These are phyloP conservation scores for Acanthornis magna DNA, from an alignment of 2,797 vertebrate genomes.

Conservation along the genomic window DNA sequence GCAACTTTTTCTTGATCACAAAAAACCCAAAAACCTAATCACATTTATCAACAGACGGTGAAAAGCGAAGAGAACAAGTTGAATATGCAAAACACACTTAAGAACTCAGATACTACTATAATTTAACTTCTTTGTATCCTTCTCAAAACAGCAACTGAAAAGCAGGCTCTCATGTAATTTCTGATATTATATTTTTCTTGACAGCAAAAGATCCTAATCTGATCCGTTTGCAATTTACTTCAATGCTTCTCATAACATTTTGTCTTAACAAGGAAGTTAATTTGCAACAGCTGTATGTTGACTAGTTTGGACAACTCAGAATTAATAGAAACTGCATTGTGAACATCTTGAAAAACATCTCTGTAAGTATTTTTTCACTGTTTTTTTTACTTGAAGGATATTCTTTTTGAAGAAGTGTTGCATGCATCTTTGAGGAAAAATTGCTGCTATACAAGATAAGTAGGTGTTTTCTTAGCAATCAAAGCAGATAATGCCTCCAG, in stretches of 20 bases:
- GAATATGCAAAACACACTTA: background rate
- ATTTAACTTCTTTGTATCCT: background rate
- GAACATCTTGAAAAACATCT: background rate
- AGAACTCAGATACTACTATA: background rate
- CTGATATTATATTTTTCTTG: background rate
- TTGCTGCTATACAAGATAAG: background rate
- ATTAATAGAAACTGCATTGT: background rate
- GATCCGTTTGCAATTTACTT: slow-evolving; percentile 3
- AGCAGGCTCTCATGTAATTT: background rate
- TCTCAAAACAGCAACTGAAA: slow-evolving; percentile 8
- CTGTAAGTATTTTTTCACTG: background rate
- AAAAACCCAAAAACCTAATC: background rate
- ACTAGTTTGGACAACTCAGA: background rate
- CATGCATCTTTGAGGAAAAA: background rate
- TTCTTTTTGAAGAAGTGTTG: background rate
- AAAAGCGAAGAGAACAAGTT: background rate
- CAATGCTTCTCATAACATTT: background rate
- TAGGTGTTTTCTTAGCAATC: background rate
- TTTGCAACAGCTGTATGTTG: slow-evolving; percentile 37
- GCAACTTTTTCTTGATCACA: background rate
- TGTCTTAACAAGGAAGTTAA: slow-evolving; percentile 25
- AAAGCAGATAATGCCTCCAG: background rate
- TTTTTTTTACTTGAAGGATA: background rate
- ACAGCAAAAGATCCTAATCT: background rate
- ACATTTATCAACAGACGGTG: background rate